These are phyloP conservation scores for Magallana nippona DNA, from an alignment of 2,888 invertebrate species.

Conservation along the genomic window DNA sequence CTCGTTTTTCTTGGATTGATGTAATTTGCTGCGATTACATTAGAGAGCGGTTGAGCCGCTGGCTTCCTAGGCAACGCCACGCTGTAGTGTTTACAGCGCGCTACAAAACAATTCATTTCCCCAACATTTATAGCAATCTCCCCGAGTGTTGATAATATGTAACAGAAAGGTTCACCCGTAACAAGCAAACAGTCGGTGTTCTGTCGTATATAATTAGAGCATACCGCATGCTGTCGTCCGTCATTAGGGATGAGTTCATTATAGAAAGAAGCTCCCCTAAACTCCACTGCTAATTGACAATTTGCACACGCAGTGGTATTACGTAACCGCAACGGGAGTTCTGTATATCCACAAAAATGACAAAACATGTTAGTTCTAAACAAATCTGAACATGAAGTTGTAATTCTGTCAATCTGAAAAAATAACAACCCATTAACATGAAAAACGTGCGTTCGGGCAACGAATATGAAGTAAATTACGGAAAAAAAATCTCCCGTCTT, in stretches of 20 bases:
- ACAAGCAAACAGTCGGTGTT: not conserved
- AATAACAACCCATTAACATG: not conserved
- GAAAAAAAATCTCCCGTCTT: not conserved
- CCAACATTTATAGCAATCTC: not conserved
- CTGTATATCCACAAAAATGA: not conserved
- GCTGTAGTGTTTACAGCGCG: not conserved
- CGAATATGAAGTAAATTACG: constrained; percentile 11
- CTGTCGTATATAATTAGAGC: constrained; percentile 2
- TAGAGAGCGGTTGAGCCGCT: not conserved
- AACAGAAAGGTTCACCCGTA: not conserved
- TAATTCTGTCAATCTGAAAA: not conserved
- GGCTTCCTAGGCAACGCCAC: constrained; percentile 13
- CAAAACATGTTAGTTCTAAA: not conserved
- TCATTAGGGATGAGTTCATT: not conserved
- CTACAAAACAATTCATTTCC: constrained; percentile 7
- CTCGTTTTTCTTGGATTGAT: not conserved
- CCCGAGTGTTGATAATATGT: constrained; percentile 17
- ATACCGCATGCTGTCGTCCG: constrained; percentile 17
- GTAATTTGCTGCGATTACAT: constrained; percentile 12
- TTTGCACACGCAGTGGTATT: constrained; percentile 3
- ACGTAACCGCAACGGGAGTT: constrained; percentile 4
- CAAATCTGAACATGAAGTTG: not conserved
- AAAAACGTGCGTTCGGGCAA: not conserved
- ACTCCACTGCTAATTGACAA: constrained; percentile 15
- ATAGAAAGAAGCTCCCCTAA: not conserved